These are phyloP conservation scores for Phenacoccus solenopsis DNA, from an alignment of 1,140 invertebrate species.

Conservation along the genomic window DNA sequence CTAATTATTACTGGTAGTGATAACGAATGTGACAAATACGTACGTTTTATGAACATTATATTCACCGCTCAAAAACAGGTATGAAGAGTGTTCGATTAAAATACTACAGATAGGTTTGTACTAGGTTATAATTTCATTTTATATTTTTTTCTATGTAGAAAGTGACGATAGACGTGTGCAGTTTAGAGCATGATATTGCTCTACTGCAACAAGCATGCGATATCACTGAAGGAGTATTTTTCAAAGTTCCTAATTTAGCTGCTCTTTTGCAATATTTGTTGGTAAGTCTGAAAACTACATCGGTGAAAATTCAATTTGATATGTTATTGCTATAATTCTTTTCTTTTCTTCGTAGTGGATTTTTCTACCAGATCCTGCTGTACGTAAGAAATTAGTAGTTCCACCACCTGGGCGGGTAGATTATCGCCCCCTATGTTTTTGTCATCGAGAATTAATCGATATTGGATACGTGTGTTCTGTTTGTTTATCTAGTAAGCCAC, in stretches of 20 bases:
- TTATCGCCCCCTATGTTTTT: conserved; percentile 94
- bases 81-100: conserved; percentile 6
- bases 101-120: not conserved
- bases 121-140: too few relatives aligned
- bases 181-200: conserved; percentile 79
- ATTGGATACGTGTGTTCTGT: conserved; percentile 96
- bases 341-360: conserved; percentile 71
- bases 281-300: conserved; percentile 41
- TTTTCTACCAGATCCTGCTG: conserved; percentile 71
- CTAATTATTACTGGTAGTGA: conserved; percentile 76
- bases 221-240: conserved; percentile 83
- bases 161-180: conserved; percentile 85
- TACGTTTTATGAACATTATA: conserved; percentile 98
- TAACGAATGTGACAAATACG: conserved; percentile 86
- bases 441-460: conserved; percentile 89
- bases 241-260: conserved; percentile 61
- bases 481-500: conserved; percentile 84
- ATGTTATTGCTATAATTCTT: conserved; percentile 18
- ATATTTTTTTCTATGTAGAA: conserved; percentile 41
- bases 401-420: conserved; percentile 85
- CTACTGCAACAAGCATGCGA: conserved; percentile 90
- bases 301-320: conserved; percentile 13
- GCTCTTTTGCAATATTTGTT: conserved; percentile 87
- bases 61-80: conserved; percentile 83
- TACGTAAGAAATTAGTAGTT: conserved; percentile 69